Percentiles rank a stretch among this genome's conserved stretches.
phyloP scores from a whole-genome alignment of 2,888 invertebrate genomes.

The Rapana venosa region DNA sequence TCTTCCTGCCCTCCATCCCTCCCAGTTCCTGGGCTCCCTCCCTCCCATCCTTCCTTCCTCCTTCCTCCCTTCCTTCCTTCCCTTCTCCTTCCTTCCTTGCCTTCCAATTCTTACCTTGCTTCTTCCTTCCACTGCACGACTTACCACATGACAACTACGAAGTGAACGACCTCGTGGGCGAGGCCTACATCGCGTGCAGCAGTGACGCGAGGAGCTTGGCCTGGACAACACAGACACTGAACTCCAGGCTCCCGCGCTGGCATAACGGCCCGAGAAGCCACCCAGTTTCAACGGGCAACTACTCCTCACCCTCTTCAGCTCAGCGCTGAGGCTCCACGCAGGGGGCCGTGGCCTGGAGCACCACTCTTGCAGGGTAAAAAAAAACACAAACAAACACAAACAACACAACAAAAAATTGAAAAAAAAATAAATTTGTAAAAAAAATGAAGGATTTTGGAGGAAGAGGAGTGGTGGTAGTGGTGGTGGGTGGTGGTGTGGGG shows the following conservation, averaged over 20 bases:
- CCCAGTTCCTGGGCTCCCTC: too few species aligned
- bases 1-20: too few species aligned
- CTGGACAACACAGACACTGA: slow-evolving; percentile 62
- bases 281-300: slow-evolving; percentile 73
- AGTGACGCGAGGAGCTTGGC: slow-evolving; percentile 45
- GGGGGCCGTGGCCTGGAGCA: slow-evolving; percentile 63
- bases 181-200: slow-evolving; percentile 73
- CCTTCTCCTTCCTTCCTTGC: slow-evolving; percentile 31
- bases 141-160: slow-evolving; percentile 64
- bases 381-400: too few species aligned
- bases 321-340: slow-evolving; percentile 75
- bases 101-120: neutral
- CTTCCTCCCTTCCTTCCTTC: neutral
- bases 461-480: too few species aligned
- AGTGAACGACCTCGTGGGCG: slow-evolving; percentile 65
- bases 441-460: too few species aligned
- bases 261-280: slow-evolving; percentile 56
- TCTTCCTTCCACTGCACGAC: slow-evolving; percentile 57
- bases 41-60: too few species aligned
- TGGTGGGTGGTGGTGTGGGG: too few species aligned
- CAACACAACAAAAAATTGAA: too few species aligned
- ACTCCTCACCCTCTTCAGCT: slow-evolving; percentile 74
- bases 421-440: too few species aligned
- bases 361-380: slow-evolving; percentile 56
- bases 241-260: slow-evolving; percentile 63